A percentile compares a stretch with the other conserved stretches of the same genome.
phyloP scores from a whole-genome alignment of 2,888 invertebrate genomes.

The Apamea monoglypha region DNA sequence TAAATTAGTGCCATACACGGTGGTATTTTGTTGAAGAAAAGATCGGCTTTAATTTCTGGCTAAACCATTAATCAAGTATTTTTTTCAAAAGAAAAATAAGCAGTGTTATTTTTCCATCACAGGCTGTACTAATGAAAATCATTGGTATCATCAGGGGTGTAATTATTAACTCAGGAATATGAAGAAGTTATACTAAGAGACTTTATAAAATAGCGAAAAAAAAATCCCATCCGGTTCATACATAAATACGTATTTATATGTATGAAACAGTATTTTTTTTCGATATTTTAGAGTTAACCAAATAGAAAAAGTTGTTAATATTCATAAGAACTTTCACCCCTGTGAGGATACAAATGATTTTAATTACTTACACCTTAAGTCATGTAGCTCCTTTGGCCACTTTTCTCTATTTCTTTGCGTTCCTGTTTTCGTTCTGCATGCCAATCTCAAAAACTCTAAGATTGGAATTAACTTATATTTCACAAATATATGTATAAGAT shows the following conservation, averaged over 20 bases:
- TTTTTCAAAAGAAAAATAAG: background rate
- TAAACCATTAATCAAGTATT: background rate
- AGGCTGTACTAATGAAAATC: background rate
- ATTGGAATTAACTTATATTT: background rate
- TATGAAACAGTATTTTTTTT: no score
- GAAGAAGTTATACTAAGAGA: background rate
- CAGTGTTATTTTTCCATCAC: background rate
- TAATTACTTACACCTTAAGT: background rate
- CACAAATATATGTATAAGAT: background rate
- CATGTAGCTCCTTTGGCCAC: background rate
- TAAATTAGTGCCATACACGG: background rate
- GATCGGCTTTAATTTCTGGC: background rate
- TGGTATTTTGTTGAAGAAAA: background rate
- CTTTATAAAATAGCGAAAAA: background rate
- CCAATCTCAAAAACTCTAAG: background rate
- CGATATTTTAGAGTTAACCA: background rate
- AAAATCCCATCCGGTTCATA: no score
- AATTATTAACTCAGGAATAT: background rate
- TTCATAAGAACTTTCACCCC: background rate
- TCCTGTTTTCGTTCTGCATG: background rate
- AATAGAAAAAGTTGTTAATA: background rate
- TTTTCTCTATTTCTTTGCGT: background rate
- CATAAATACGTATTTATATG: no score
- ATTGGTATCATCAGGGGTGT: background rate
- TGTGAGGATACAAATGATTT: constrained; percentile 4